A percentile compares a stretch with the other conserved stretches of the same genome.
Evolutionary conservation across 2,797 vertebrate genomes (phyloP).

Genomic region (Pelodytes ibericus): DNA sequence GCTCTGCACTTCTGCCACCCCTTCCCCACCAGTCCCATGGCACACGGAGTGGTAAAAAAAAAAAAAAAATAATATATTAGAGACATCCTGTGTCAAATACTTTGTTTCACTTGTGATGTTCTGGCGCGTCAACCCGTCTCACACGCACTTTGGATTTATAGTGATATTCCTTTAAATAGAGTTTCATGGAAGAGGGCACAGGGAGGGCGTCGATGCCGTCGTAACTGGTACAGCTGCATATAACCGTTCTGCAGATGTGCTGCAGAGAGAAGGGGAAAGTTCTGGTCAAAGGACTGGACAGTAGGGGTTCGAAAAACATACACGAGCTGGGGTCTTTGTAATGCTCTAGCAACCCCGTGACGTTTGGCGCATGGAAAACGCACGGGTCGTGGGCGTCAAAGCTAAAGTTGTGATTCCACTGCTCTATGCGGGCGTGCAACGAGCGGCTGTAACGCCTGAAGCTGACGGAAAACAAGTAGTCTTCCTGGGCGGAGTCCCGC

Average conservation of each 20-base stretch:
- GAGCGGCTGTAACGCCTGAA: slow-evolving; percentile 96
- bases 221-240: slow-evolving; percentile 90
- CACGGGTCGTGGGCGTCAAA: slow-evolving; percentile 95
- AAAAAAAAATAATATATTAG: too few species aligned
- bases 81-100: background rate
- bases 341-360: slow-evolving; percentile 90
- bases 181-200: slow-evolving; percentile 86
- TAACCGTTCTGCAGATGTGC: slow-evolving; percentile 89
- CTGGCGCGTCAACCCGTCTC: slow-evolving; percentile 73
- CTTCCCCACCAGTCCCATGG: too few species aligned
- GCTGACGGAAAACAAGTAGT: slow-evolving; percentile 95
- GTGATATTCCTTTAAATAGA: slow-evolving; percentile 93
- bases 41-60: too few species aligned
- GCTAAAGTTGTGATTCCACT: slow-evolving; percentile 94
- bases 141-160: slow-evolving; percentile 87
- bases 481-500: slow-evolving; percentile 93
- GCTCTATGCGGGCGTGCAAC: slow-evolving; percentile 94
- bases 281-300: slow-evolving; percentile 87
- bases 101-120: slow-evolving; percentile 62
- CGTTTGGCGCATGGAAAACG: slow-evolving; percentile 91
- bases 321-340: slow-evolving; percentile 93
- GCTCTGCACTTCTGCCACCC: too few species aligned
- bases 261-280: slow-evolving; percentile 94
- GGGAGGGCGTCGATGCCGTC: slow-evolving; percentile 84
- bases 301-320: slow-evolving; percentile 96